These are phyloP conservation scores for Hipparchia sbordonii DNA, from an alignment of 2,888 invertebrate genomes.

Conservation along the genomic window DNA sequence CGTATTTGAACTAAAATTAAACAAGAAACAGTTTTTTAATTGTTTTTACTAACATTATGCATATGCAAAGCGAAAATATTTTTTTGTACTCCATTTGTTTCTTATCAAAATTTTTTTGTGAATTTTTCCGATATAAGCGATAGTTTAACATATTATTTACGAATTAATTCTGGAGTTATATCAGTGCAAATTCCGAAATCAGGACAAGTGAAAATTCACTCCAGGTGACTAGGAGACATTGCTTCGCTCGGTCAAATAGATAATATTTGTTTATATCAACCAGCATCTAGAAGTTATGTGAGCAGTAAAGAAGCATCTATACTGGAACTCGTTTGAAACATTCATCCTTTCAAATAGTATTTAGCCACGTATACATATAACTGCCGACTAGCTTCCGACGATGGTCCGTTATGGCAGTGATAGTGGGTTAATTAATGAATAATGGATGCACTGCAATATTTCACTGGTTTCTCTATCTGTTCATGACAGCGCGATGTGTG, in stretches of 20 bases:
- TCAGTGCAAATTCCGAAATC: no score
- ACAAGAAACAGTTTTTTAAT: no score
- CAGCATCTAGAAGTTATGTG: conserved; percentile 23
- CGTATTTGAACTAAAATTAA: no score
- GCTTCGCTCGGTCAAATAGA: not conserved
- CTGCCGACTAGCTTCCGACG: conserved; percentile 47
- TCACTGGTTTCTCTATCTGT: conserved; percentile 61
- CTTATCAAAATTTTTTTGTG: no score
- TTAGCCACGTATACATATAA: conserved; percentile 37
- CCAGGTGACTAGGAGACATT: no score
- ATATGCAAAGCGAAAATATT: no score
- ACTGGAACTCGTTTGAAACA: conserved; percentile 36
- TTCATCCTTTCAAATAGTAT: conserved; percentile 38
- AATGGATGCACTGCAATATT: conserved; percentile 70
- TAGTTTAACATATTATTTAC: no score
- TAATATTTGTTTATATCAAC: conserved; percentile 20
- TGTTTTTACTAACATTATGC: no score
- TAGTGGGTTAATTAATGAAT: conserved; percentile 74
- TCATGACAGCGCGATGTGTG: conserved; percentile 44
- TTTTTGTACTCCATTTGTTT: no score
- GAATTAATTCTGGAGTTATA: no score
- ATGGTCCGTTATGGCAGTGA: conserved; percentile 61
- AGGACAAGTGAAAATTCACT: no score
- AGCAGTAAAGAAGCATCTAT: conserved; percentile 27
- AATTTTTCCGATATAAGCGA: no score